Evolutionary conservation across 2,797 vertebrate species (phyloP).

Genomic region (Austrolebias charrua): DNA sequence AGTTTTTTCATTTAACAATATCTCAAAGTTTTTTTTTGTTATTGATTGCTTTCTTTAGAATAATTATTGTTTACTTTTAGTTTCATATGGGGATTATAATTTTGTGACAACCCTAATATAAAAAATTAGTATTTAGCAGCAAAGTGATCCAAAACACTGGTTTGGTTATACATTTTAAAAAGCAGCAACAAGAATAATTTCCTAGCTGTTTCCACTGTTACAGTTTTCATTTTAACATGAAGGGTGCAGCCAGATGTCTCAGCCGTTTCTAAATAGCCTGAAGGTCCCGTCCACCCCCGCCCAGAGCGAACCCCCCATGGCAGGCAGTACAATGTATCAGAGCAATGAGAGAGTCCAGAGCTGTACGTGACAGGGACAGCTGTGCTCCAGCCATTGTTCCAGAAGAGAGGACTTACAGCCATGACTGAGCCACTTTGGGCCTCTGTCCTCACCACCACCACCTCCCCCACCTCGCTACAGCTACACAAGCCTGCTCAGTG

Average conservation of each 20-base stretch:
- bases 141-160: neutral
- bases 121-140: constrained; percentile 6
- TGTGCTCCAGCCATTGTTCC: constrained; percentile 76
- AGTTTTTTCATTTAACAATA: no score
- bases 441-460: neutral
- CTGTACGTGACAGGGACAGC: constrained; percentile 75
- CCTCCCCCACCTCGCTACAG: constrained; percentile 22
- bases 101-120: no score
- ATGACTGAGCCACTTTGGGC: constrained; percentile 61
- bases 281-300: constrained; percentile 28
- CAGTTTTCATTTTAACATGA: constrained; percentile 23
- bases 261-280: constrained; percentile 58
- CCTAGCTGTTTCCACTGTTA: constrained; percentile 9
- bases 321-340: constrained; percentile 60
- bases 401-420: constrained; percentile 70
- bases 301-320: constrained; percentile 47
- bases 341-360: constrained; percentile 63
- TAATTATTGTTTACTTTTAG: no score
- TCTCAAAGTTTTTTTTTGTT: no score
- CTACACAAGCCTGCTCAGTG: constrained; percentile 60
- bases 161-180: constrained; percentile 2
- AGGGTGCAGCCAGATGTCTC: constrained; percentile 33
- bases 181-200: neutral
- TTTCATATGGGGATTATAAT: no score
- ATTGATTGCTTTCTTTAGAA: no score